Evolutionary conservation across 2,888 invertebrate species (phyloP), one percentile per base, ranked within the genome.

Genomic region (Drosophila subquinaria): DNA sequence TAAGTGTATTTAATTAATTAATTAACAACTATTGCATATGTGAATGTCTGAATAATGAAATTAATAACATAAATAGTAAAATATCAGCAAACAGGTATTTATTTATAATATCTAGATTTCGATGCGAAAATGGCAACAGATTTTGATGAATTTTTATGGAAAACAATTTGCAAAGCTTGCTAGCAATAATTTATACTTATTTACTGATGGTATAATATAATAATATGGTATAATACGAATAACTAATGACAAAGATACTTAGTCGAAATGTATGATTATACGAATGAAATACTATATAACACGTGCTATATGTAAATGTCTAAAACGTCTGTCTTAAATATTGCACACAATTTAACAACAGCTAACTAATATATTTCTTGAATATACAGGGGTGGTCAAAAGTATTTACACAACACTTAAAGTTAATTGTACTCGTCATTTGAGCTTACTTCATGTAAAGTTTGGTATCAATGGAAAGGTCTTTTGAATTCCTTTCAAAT

Each of bases 1-100:
- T 92, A 92, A 92, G 92, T 82, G 81, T 88, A 87, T 82, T 80
- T 73, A 73, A 78, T 72, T 73, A 75, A 78, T 51, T 55, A 76
- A 63, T 50, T 57, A 65, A 59, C 52, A 69, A 60, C 40, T 76
- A 79, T 68, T 69, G 59, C 68, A 73, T 62, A 82, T 68, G 72
- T 75, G 75, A 82, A 75, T 87, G 79, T 87, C 86, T 83, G 71
- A 83, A 69, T 69, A 74, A 81, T 70, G 52, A 73, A 71, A 71
- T 67, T 69, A 60, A 65, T 65, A 53, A 61, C 20, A 64, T 40
- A 62, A 69, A 70, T 70, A 73, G 70, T 59, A 56, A 59, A 73
- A 67, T 63, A 65, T 67, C 64, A 67, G 69, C 77, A 68, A 76
- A 73, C 81, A 80, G 70, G 71, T 78, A 74, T 69, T 66, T 63